Evolutionary conservation across 2,113 vertebrate species (phyloP), one percentile per base, ranked within the genome.

Genomic region (Nesoenas mayeri): DNA sequence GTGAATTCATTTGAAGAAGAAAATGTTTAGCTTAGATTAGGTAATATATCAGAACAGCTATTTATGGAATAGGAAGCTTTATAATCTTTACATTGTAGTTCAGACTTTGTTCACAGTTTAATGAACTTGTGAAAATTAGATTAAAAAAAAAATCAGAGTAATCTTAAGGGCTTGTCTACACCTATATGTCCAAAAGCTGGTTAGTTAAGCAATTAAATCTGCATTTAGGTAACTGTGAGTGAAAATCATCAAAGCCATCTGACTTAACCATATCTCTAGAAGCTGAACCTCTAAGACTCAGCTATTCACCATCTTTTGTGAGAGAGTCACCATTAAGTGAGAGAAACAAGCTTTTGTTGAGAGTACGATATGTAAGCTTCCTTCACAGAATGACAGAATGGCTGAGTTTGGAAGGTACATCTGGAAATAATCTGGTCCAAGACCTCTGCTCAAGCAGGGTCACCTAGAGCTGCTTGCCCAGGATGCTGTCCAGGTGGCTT

Each of bases 1-100:
- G 42, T 85, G 78, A 89, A 93, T 90, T 96, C 15, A 36, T 93
- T 96, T 96, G 62, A 70, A 67, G 75, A 73, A 75, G 56, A 89
- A 90, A 83, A 93, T 70, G 32, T 8, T 60, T 74, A 70, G 10
- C 38, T 70, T 10, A 38, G 11, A 93, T 69, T 47, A 79, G 53
- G 36, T 79, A 79, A 82, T 61, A 47, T 58, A 79, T 57, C 38
- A 91, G 42, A 85, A 73, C 6, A 54, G 5, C 8, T 91, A 50
- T 80, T 94, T 80, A 25, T 31, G 9, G 22, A 78, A 64, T 32
- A 82, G 20, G 8, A 88, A 47, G 11, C 48, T 79, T 78, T 62
- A 71, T 61, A 67, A 74, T 50, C 26, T 88, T 54, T 9, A 47
- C 25, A 32, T 81, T 80, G 20, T 62, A 38, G 13, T 74, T 74